phyloP scores from a whole-genome alignment of 2,888 invertebrate genomes.

The Cheiracanthium punctorium region DNA sequence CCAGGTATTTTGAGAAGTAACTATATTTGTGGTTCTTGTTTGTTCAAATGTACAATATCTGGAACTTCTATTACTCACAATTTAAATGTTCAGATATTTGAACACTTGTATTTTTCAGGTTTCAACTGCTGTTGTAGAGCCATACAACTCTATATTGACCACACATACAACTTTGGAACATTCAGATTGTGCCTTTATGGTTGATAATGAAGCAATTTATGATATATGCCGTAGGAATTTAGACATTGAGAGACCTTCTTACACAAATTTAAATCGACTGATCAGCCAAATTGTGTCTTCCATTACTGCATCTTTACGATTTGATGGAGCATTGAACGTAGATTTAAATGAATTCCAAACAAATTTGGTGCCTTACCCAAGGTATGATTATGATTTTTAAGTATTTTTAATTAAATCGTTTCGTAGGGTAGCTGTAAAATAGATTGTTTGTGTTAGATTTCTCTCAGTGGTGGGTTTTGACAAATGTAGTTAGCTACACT shows the following conservation, averaged over 20 bases:
- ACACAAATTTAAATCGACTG: constrained; percentile 91
- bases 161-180: constrained; percentile 72
- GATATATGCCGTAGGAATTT: constrained; percentile 91
- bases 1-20: too few relatives aligned
- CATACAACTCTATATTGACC: constrained; percentile 90
- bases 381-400: constrained; percentile 77
- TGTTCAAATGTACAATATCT: too few relatives aligned
- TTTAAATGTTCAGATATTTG: neutral
- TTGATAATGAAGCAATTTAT: constrained; percentile 94
- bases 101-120: constrained; percentile 55
- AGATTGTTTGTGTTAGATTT: too few relatives aligned
- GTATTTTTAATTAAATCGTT: too few relatives aligned
- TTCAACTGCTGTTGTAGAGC: constrained; percentile 91
- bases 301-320: constrained; percentile 76
- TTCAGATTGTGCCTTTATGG: constrained; percentile 79
- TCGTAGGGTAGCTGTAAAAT: too few relatives aligned
- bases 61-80: neutral
- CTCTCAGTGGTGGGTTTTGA: too few relatives aligned
- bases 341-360: constrained; percentile 88
- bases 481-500: too few relatives aligned
- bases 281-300: constrained; percentile 90
- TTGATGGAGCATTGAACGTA: constrained; percentile 90
- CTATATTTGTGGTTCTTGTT: too few relatives aligned
- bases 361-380: constrained; percentile 91
- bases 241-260: constrained; percentile 88